Conservation (phyloP, 2,113 vertebrate genomes). For the Syngnathus typhle region DNA sequence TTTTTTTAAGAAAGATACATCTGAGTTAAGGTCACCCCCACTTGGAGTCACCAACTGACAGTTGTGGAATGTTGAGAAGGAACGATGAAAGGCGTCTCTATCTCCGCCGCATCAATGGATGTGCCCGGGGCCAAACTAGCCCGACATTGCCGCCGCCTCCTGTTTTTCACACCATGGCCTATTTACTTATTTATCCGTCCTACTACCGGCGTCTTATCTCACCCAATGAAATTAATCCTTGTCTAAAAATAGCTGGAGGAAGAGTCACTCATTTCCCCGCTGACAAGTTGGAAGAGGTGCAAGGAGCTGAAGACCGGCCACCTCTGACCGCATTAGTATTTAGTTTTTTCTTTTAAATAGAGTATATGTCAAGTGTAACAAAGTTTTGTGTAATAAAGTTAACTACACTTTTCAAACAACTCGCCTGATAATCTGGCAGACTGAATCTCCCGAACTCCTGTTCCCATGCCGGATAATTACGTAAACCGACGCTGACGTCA, state of each 20-base stretch:
- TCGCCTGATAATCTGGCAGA: too few species aligned
- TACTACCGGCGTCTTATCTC: conserved; percentile 56
- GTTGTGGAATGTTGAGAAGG: conserved; percentile 34
- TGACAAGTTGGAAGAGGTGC: conserved; percentile 8
- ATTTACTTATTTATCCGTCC: conserved; percentile 65
- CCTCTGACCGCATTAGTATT: too few species aligned
- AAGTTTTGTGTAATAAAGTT: too few species aligned
- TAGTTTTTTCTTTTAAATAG: too few species aligned
- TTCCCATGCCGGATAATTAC: too few species aligned
- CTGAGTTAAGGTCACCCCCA: conserved; percentile 1
- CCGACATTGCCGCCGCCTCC: conserved; percentile 35
- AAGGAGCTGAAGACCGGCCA: not conserved
- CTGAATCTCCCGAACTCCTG: too few species aligned
- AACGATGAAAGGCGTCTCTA: conserved; percentile 53
- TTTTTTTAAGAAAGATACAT: not conserved
- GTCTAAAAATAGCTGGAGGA: conserved; percentile 64
- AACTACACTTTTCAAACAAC: too few species aligned
- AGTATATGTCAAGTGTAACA: too few species aligned
- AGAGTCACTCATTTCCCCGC: conserved; percentile 8
- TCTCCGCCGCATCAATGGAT: conserved; percentile 54
- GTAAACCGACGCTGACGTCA: too few species aligned
- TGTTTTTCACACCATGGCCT: conserved; percentile 56
- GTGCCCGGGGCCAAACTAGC: conserved; percentile 45
- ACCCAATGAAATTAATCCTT: conserved; percentile 62
- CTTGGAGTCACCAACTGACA: conserved; percentile 18